Percentiles rank a stretch among this genome's conserved stretches.
These are phyloP conservation scores for Herpailurus yagouaroundi DNA, from an alignment of 2,113 vertebrate genomes.

Conservation along the genomic window DNA sequence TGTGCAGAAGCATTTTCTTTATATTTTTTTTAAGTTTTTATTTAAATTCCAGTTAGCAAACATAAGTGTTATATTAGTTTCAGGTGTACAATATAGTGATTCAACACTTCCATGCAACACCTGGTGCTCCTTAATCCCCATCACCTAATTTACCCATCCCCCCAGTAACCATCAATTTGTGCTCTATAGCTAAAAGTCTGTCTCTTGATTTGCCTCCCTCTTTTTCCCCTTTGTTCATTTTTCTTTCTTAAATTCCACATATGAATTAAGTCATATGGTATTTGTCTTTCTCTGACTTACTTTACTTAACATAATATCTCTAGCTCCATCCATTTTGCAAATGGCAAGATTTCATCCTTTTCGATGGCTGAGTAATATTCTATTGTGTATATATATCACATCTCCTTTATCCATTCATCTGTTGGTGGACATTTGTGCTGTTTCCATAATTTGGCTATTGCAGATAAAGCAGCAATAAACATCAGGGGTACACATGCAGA, in stretches of 20 bases:
- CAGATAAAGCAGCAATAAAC: too few relatives aligned
- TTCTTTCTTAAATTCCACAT: background rate
- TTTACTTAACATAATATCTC: background rate
- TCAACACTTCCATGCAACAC: background rate
- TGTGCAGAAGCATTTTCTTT: background rate
- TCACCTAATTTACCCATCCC: background rate
- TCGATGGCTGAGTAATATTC: too few relatives aligned
- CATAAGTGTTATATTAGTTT: background rate
- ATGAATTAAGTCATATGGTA: background rate
- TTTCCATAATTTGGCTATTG: too few relatives aligned
- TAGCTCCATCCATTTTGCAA: too few relatives aligned
- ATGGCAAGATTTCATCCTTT: too few relatives aligned
- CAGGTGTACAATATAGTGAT: background rate
- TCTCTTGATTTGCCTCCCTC: background rate
- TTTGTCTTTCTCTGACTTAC: background rate
- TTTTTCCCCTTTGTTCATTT: background rate
- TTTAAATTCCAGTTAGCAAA: background rate
- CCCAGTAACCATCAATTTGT: background rate
- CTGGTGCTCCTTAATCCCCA: background rate
- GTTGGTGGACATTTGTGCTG: too few relatives aligned
- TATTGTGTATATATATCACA: too few relatives aligned
- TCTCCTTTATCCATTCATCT: too few relatives aligned
- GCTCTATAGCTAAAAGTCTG: background rate
- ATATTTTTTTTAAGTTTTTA: background rate
- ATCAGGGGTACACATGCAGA: too few relatives aligned